Evolutionary conservation across 2,113 vertebrate genomes (phyloP).

Genomic region (Bubalus kerabau): DNA sequence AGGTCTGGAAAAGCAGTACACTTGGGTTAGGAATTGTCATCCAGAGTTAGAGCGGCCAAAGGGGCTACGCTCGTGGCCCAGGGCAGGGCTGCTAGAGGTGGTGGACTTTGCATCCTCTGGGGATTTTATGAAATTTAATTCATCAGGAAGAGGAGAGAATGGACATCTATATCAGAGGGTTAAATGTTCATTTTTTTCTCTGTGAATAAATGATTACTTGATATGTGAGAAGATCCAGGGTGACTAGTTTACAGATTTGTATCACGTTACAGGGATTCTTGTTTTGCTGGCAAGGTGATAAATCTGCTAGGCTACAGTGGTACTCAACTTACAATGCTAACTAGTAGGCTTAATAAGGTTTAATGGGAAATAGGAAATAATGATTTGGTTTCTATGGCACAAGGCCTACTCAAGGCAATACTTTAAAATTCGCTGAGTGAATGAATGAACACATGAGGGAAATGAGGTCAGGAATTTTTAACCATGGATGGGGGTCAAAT

Average conservation of each 20-base stretch:
- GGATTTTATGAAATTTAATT: slow-evolving; percentile 19
- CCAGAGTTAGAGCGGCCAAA: not conserved
- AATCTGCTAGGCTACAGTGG: not conserved
- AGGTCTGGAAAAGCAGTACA: not conserved
- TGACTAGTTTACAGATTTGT: not conserved
- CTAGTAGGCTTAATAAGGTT: not conserved
- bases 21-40: not conserved
- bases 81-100: not conserved
- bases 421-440: slow-evolving; percentile 2
- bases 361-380: slow-evolving; percentile 1
- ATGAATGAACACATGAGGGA: not conserved
- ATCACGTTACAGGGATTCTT: not conserved
- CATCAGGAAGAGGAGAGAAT: slow-evolving; percentile 1
- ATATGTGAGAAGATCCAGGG: not conserved
- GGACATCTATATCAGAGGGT: not conserved
- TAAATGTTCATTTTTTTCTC: not conserved
- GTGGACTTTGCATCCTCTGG: not conserved
- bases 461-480: not conserved
- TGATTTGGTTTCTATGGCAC: not conserved
- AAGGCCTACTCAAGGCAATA: not conserved
- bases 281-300: not conserved
- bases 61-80: not conserved
- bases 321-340: not conserved
- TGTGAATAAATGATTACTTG: not conserved
- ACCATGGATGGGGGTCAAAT: not conserved